Base-by-base conservation (phyloP, 2,113 vertebrate species). In the Brachyistius frenatus region DNA sequence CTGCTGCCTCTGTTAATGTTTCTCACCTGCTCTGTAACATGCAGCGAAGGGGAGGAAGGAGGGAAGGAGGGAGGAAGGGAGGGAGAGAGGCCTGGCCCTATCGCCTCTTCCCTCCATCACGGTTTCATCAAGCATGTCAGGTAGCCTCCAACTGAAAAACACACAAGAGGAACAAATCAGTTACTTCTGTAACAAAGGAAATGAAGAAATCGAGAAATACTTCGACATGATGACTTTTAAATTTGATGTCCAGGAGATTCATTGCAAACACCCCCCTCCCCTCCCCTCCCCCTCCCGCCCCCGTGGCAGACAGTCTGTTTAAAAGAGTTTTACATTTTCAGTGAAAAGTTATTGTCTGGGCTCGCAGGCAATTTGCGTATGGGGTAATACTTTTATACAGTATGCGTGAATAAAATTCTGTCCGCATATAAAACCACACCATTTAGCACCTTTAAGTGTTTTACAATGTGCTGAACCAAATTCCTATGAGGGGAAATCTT, bases 1-100 rank as follows among this genome's bases (percentile, higher is more conserved):
- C 79, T 78, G 73, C 78, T 87, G 83, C 85, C 58, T 73, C 58
- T 73, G 75, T 64, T 88, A 89, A 90, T 85, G 90, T 85, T 74
- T 88, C 90, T 91, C 90, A 91, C 90, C 93, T 91, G 86, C 85
- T 86, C 78, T 53, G 70, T 53, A 71, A 75, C 88, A 84, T 55
- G 57, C 83, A 62, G 79, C 31, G 10, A 56, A 37, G 60, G 5
- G 7, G 68, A 30, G 15, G 58, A 5, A 16, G 65, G 13, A 5
- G 37, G 36, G 14, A 23, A 4, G 11, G 7, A 46, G 44, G 44
- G 33, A 7, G 46, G 52, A 5, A 10, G 67, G 47, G 36, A 14
- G 63, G 31, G 46, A 44, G 14, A 50, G 54, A 50, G n/a, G 5
- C 23, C 55, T 69, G 67, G 67, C 67, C 52, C 49, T 44, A 79